Base-by-base conservation (phyloP, 2,113 vertebrate species). In the Coturnix japonica region DNA sequence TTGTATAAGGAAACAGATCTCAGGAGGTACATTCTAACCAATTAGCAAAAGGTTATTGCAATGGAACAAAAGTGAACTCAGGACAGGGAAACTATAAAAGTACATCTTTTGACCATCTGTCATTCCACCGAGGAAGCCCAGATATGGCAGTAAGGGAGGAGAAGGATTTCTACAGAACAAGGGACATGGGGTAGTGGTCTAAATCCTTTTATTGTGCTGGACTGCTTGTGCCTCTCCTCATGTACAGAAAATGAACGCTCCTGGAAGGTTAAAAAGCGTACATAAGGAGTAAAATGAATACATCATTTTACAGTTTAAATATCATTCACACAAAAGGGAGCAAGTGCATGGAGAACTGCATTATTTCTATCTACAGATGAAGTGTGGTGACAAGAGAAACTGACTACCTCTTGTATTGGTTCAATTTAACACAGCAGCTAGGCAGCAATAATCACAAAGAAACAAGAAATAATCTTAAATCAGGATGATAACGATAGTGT, bases 381-480 rank as follows among this genome's bases (percentile, higher is more conserved):
- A 71, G 26, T 72, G 30, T 2, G 18, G 74, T 69, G 37, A 61
- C 66, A 90, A 46, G 44, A 64, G 33, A 14, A 81, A 70, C 46
- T 69, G 23, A 81, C 60, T 37, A 78, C n/a, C 28, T 74, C 53
- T 84, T 70, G 21, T 67, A 83, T 71, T 67, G 22, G 57, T 54
- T 78, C 61, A 33, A n/a, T 75, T 91, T 75, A 43, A 59, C 47
- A 53, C 59, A 86, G 26, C 30, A 81, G 19, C 17, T 78, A 33
- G 25, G 56, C 87, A 85, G 79, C 53, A 41, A 75, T 31, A 87
- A 44, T 22, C 23, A 56, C 0, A 1, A 75, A 21, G 44, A 77
- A 93, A 86, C 44, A 10, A 85, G 65, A 96, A 93, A 83, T 80
- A 69, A 80, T 49, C 73, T 90, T 93, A 35, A 63, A 54, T 7